Evolutionary conservation across 2,888 invertebrate species (phyloP), one percentile per base, ranked within the genome.

Genomic region (Sipha maydis): DNA sequence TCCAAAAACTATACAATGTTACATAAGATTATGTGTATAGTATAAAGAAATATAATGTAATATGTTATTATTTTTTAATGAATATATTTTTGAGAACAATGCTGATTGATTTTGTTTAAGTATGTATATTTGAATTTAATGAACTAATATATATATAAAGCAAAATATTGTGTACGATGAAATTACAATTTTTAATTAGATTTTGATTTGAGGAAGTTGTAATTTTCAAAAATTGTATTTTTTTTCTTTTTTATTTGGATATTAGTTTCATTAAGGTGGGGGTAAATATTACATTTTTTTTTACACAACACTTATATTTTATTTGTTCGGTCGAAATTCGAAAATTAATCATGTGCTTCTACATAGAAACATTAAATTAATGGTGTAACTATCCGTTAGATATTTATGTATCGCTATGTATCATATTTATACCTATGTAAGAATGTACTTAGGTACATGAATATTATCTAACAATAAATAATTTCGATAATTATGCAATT

Each of bases 1-100:
- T n/a, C 71, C 69, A 79, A 78, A 48, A 86, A 79, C 31, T 79
- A 54, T 21, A 84, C 19, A n/a, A 77, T 31, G 38, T 86, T 79
- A n/a, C 77, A n/a, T 69, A 78, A 85, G 25, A 48, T 34, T 69
- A 25, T 77, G 21, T 41, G 28, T 41, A 48, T 4, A 34, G 48
- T 11, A 25, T 61, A 85, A 77, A 85, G 85, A 85, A 85, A 85
- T 78, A 69, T 31, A 28, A 28, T 69, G 25, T 8, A 3, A 48
- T n/a, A 41, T 48, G 28, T 75, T 69, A 76, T 25, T 4, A 69
- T 83, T 75, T 83, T 75, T 28, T 73, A 73, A 73, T 73, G 5
- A 3, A 5, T 25, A 77, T 77, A 77, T 8, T 77, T 76, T 84
- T 69, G 67, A 34, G 25, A 85, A 85, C 76, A 85, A 85, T 85